Conservation (phyloP, 2,113 vertebrate species). For the Uria lomvia region DNA sequence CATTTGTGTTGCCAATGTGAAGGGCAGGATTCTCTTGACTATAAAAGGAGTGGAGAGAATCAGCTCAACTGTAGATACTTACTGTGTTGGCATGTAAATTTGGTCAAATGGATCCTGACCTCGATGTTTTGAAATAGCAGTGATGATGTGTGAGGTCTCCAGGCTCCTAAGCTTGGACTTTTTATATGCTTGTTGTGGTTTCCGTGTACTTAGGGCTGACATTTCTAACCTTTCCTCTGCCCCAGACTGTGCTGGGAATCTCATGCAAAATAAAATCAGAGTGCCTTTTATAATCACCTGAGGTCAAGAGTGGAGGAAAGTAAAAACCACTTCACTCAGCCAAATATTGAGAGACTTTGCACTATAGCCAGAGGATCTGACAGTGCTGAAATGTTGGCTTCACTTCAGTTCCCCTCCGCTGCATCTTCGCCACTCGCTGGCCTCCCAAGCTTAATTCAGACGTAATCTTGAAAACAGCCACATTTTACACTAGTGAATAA, state of each 20-base stretch:
- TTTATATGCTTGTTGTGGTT: not conserved
- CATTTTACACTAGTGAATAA: not conserved
- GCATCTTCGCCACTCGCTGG: not conserved
- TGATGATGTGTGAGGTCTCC: not conserved
- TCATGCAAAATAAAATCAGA: not conserved
- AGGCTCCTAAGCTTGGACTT: not conserved
- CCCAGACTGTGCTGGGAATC: not conserved
- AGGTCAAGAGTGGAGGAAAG: not conserved
- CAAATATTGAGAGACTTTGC: not conserved
- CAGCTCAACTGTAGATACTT: not conserved
- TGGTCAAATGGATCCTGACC: not conserved
- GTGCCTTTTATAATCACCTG: not conserved
- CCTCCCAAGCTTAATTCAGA: not conserved
- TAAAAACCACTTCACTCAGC: not conserved
- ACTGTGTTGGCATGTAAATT: not conserved
- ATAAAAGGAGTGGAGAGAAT: constrained; percentile 11
- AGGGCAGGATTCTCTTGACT: not conserved
- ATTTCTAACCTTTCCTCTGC: not conserved
- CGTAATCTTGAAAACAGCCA: not conserved
- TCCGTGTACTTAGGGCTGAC: not conserved
- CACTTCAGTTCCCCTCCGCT: not conserved
- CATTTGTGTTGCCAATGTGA: not conserved
- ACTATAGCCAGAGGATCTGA: not conserved
- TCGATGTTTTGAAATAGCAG: not conserved
- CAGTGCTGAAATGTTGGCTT: not conserved